Evolutionary conservation across 2,797 vertebrate genomes (phyloP), one percentile per base, ranked within the genome.

Genomic region (Pangasius macronema): DNA sequence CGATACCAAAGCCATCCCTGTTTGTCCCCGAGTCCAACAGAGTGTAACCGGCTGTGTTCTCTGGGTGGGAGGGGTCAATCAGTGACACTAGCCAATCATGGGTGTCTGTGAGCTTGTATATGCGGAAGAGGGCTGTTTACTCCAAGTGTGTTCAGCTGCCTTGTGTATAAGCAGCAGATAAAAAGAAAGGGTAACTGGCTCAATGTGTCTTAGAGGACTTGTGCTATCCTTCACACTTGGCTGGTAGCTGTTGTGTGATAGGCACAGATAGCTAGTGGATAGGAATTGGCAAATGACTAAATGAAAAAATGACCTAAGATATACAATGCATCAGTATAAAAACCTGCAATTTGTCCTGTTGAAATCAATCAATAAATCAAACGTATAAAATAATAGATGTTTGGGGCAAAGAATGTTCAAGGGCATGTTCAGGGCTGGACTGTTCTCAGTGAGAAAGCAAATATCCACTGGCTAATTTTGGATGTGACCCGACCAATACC

Each of bases 401-500:
- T 81, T 49, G 39, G 61, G 76, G 55, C 49, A 49, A 77, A 87
- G 27, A 46, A 57, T n/a, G 55, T 51, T 67, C 24, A 81, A 51
- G 55, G 33, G 33, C 61, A 81, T 81, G 42, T 85, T 85, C 55
- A 73, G 67, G 65, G 20, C 11, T 53, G 18, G 30, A 59, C 59
- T 51, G 61, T 36, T 70, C n/a, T 63, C 8, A n/a, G n/a, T n/a
- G 27, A 70, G 53, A 81, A 72, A 65, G 30, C 49, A 88, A 82
- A 76, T 57, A 39, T 46, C 24, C 0, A 4, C 24, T 24, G 81
- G 81, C 63, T 80, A 65, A 67, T 81, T 24, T 53, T 36, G 2
- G 18, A 72, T 20, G 3, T 81, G 83, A 88, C 68, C 39, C 22
- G 65, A 65, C 14, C 55, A 55, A 18, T 36, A n/a, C 42, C 51